These are phyloP conservation scores for Xiphophorus birchmanni DNA, from an alignment of 2,797 vertebrate species.

Conservation along the genomic window DNA sequence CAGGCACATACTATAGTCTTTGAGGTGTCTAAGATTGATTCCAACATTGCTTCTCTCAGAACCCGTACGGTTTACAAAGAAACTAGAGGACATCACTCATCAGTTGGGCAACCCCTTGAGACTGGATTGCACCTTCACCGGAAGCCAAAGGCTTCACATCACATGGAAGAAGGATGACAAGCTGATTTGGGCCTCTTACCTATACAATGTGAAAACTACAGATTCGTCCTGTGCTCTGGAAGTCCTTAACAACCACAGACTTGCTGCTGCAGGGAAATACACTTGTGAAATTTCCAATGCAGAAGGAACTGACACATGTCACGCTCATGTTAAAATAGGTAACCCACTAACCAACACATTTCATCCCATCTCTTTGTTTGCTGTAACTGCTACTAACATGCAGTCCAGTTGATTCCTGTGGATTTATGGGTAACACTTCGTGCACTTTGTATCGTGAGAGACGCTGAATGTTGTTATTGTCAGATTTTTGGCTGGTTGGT, in stretches of 20 bases:
- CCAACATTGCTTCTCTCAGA: constrained; percentile 66
- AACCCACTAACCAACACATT: constrained; percentile 36
- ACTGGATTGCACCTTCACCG: constrained; percentile 86
- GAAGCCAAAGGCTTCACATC: constrained; percentile 85
- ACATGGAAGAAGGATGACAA: constrained; percentile 89
- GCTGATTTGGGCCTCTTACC: constrained; percentile 74
- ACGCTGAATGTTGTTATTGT: neutral
- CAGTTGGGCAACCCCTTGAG: constrained; percentile 86
- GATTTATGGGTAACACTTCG: neutral
- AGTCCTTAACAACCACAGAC: constrained; percentile 80
- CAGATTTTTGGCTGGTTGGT: constrained; percentile 17
- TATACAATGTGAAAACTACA: constrained; percentile 85
- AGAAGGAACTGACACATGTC: constrained; percentile 72
- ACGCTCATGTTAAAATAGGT: constrained; percentile 58
- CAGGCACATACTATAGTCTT: neutral
- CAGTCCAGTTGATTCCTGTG: neutral
- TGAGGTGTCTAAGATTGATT: constrained; percentile 20
- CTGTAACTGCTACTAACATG: constrained; percentile 18
- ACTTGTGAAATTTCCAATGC: constrained; percentile 89
- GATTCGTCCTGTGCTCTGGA: constrained; percentile 79
- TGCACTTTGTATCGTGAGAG: neutral
- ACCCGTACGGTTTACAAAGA: constrained; percentile 85
- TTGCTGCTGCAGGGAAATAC: constrained; percentile 84
- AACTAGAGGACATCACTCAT: constrained; percentile 81
- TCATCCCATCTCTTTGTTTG: neutral